Base-by-base conservation (phyloP, 1,140 invertebrate genomes). In the Trachymyrmex cornetzi region DNA sequence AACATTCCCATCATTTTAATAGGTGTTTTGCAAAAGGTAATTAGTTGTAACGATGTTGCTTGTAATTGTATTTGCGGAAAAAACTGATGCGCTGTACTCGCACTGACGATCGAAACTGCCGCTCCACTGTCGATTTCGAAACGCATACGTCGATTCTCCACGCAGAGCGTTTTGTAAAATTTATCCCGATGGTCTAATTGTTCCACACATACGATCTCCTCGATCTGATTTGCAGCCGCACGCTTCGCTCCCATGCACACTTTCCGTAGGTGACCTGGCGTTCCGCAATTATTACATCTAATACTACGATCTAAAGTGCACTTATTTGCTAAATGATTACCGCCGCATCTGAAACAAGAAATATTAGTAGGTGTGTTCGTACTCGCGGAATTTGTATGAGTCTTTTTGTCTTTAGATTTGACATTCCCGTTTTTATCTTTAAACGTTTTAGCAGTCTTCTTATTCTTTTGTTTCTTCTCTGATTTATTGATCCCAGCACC, bases 101-200 rank as follows among this genome's bases (percentile, higher is more conserved):
- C 14, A 27, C 19, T 75, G 3, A 34, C 16, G 1, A 75, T 30
- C 1, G 69, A 30, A 16, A 75, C 30, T 3, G 71, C 53, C 11
- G 71, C 50, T 22, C 53, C 71, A 22, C 71, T 74, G 3, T 74
- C 53, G 4, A 75, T 16, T 6, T 75, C 71, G 11, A 75, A 75
- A n/a, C n/a, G n/a, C n/a, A n/a, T n/a, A 9, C 34, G 22, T 12
- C 4, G 3, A 3, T 30, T 48, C 24, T 19, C 19, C 50, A n/a
- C 50, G 14, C 5, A 1, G 0, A 14, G 0, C 7, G 38, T 48
- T 4, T 59, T 22, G 2, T 11, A 24, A 5, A 50, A 69, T 50
- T 69, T 22, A 16, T 50, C 44, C 0, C 67, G 67, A 22, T 69
- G 27, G 0, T 34, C 14, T 16, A 1, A 7, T 4, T 69, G 44